A percentile compares a stretch with the other conserved stretches of the same genome.
phyloP scores from a whole-genome alignment of 2,888 invertebrate species.

The Macrostomum cliftonense region DNA sequence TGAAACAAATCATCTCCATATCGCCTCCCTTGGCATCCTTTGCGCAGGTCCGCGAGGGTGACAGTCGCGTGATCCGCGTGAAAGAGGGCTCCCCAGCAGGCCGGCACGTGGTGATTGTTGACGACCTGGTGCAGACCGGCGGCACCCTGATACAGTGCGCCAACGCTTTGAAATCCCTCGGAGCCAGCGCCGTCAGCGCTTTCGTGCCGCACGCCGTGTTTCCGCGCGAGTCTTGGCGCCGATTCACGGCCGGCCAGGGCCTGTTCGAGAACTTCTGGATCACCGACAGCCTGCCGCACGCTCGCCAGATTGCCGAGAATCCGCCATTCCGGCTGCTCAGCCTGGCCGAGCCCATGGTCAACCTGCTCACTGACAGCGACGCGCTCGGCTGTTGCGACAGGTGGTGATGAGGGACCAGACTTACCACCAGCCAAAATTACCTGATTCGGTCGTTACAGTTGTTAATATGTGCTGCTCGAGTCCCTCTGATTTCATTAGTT shows the following conservation, averaged over 20 bases:
- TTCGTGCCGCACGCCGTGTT: conserved; percentile 38
- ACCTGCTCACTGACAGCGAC: conserved; percentile 16
- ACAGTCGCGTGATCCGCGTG: conserved; percentile 27
- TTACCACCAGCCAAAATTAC: no score
- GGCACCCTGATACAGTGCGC: conserved; percentile 36
- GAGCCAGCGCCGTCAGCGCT: conserved; percentile 29
- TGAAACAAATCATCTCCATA: no score
- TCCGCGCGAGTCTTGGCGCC: conserved; percentile 33
- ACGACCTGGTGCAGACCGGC: conserved; percentile 37
- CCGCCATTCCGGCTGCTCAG: conserved; percentile 32
- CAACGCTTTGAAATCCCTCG: conserved; percentile 22
- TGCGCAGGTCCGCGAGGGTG: conserved; percentile 29
- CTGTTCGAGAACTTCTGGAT: conserved; percentile 34
- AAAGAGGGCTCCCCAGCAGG: conserved; percentile 35
- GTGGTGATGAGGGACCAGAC: no score
- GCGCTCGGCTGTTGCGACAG: no score
- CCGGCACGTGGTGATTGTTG: conserved; percentile 33
- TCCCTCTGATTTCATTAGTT: no score
- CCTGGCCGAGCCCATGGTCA: conserved; percentile 27
- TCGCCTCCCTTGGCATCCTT: conserved; percentile 16
- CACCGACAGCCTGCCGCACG: conserved; percentile 36
- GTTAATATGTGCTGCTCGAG: no score
- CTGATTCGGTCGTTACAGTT: no score
- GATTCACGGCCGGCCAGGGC: conserved; percentile 18
- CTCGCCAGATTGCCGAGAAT: conserved; percentile 23